Base-by-base conservation (phyloP, 2,113 vertebrate genomes). In the Xyliphius kryptos region DNA sequence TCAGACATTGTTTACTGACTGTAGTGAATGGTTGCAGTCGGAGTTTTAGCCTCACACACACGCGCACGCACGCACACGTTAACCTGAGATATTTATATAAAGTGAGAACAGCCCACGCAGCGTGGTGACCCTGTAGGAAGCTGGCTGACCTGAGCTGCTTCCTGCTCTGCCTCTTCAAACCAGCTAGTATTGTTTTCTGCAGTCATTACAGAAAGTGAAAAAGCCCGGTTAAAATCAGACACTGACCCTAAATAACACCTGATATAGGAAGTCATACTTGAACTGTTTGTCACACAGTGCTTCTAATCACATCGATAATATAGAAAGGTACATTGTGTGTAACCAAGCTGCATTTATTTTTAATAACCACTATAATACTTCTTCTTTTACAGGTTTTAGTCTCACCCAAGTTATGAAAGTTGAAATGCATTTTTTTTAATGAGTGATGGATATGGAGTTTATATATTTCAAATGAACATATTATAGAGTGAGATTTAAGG, bases 121-220 rank as follows among this genome's bases (percentile, higher is more conserved):
- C 50, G 21, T 52, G 54, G 38, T 13, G 58, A 14, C 13, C 50
- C 19, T 38, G 52, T 60, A 76, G 80, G 76, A 85, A 83, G 72
- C 58, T 44, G 53, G 7, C 54, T 73, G 63, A 74, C 71, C 73
- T 22, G 16, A 66, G 38, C 56, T 13, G 61, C 59, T 84, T 86
- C 82, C 83, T 83, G 78, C 74, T 37, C 53, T 65, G 50, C 20
- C 47, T 53, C 20, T 21, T 50, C 7, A 52, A 15, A 49, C 48
- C n/a, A 8, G 61, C 54, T 56, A 61, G 61, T 58, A 78, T 71
- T 73, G 72, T 61, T 68, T 19, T 12, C 16, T 19, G 38, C 8
- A 32, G 2, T 15, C 12, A 2, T 38, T 47, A 58, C 26, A 17
- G 16, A 16, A 48, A 38, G 17, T 2, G 51, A 17, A 44, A 58